A percentile compares a stretch with the other conserved stretches of the same genome.
These are phyloP conservation scores for Macrocentrus cingulum DNA, from an alignment of 1,140 invertebrate genomes.

Conservation along the genomic window DNA sequence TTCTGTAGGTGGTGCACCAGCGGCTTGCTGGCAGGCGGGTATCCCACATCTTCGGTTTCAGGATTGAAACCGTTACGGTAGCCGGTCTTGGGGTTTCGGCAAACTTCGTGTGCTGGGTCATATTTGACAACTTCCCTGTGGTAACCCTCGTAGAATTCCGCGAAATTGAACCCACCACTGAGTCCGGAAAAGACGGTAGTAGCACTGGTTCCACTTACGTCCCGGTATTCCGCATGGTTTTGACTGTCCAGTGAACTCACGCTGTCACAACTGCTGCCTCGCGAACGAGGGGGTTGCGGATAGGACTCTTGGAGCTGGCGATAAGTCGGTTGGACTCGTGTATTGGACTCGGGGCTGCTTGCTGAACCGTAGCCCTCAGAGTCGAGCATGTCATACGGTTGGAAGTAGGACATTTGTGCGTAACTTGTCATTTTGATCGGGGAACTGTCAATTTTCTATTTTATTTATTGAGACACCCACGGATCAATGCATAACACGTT, in stretches of 20 bases:
- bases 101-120: conserved; percentile 16
- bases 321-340: conserved; percentile 34
- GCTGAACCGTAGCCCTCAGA: conserved; percentile 54
- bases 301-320: conserved; percentile 43
- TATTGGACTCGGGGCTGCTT: conserved; percentile 52
- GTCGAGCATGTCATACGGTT: conserved; percentile 51
- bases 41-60: conserved; percentile 30
- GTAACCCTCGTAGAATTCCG: conserved; percentile 49
- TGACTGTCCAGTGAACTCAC: conserved; percentile 50
- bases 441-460: neutral
- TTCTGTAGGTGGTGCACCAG: conserved; percentile 10
- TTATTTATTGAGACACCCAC: neutral
- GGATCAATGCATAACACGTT: conserved; percentile 7
- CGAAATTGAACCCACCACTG: conserved; percentile 37
- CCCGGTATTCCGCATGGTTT: conserved; percentile 43
- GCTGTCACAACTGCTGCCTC: conserved; percentile 52
- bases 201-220: conserved; percentile 19
- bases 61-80: conserved; percentile 39
- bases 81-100: conserved; percentile 33
- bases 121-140: conserved; percentile 36
- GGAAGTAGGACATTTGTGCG: conserved; percentile 45
- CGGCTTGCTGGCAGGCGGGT: neutral
- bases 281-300: conserved; percentile 48
- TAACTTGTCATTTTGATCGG: conserved; percentile 43
- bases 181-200: neutral